Percentiles rank a stretch among this genome's conserved stretches.
phyloP scores from a whole-genome alignment of 2,888 invertebrate species.

The Heliconius ismenius region DNA sequence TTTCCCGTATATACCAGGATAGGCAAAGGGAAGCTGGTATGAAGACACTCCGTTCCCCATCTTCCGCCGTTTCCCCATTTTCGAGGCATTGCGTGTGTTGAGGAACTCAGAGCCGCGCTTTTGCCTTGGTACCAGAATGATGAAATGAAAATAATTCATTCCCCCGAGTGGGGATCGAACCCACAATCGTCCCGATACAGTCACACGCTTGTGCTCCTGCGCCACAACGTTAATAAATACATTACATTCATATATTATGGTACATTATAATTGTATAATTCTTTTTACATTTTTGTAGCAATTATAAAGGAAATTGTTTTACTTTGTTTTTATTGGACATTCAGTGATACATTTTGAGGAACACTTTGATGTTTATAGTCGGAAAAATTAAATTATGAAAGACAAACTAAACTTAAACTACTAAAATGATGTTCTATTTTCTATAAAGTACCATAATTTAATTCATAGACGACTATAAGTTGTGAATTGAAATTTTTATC shows the following conservation, averaged over 20 bases:
- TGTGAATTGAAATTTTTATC: slow-evolving; percentile 70
- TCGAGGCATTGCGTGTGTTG: neutral
- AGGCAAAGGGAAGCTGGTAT: too few relatives aligned
- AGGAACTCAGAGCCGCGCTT: neutral
- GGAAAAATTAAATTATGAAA: neutral
- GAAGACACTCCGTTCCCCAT: too few relatives aligned
- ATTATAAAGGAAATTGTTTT: neutral
- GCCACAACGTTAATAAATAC: neutral
- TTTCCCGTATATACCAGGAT: neutral
- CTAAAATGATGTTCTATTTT: neutral
- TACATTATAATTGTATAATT: neutral
- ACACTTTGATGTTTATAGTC: neutral
- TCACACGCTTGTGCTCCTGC: neutral
- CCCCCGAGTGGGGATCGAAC: neutral
- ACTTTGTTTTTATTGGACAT: neutral
- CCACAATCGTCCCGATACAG: neutral
- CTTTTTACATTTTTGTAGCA: neutral
- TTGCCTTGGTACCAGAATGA: neutral
- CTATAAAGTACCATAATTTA: slow-evolving; percentile 49
- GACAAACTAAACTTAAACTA: neutral
- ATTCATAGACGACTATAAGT: slow-evolving; percentile 70
- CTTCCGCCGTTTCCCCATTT: too few relatives aligned
- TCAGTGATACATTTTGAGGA: neutral
- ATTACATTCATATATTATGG: neutral
- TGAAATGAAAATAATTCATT: neutral